Percentiles rank a stretch among this genome's conserved stretches.
These are phyloP conservation scores for Fragum sueziense DNA, from an alignment of 2,888 invertebrate genomes.

Conservation along the genomic window DNA sequence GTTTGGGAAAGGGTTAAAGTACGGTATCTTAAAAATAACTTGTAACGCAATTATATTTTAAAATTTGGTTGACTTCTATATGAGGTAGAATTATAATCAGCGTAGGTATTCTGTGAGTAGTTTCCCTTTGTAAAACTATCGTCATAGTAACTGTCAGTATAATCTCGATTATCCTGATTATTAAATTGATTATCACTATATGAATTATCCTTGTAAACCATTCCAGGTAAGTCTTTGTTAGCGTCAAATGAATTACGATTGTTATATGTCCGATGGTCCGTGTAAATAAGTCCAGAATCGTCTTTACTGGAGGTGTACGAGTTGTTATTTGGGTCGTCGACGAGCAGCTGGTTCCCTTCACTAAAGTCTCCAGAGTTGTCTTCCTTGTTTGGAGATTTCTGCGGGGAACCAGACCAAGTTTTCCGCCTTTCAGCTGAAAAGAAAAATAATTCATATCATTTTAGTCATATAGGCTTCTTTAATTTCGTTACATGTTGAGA, in stretches of 20 bases:
- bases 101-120: slow-evolving; percentile 32
- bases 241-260: neutral
- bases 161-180: neutral
- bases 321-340: slow-evolving; percentile 37
- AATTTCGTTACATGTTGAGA: too few relatives aligned
- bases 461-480: too few relatives aligned
- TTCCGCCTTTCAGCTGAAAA: slow-evolving; percentile 74
- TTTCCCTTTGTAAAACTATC: slow-evolving; percentile 38
- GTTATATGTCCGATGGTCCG: neutral
- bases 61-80: slow-evolving; percentile 46
- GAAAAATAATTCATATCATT: neutral
- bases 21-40: too few relatives aligned
- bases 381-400: slow-evolving; percentile 21
- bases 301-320: slow-evolving; percentile 30
- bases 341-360: slow-evolving; percentile 22
- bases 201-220: neutral
- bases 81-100: slow-evolving; percentile 44
- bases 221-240: slow-evolving; percentile 1
- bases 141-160: slow-evolving; percentile 11
- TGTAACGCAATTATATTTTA: slow-evolving; percentile 36
- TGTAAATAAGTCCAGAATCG: neutral
- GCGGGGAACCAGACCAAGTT: slow-evolving; percentile 76
- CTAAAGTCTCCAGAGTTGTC: slow-evolving; percentile 4
- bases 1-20: too few relatives aligned
- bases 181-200: neutral